Conservation (phyloP, 2,888 invertebrate genomes). For the Pseudococcus viburni region DNA sequence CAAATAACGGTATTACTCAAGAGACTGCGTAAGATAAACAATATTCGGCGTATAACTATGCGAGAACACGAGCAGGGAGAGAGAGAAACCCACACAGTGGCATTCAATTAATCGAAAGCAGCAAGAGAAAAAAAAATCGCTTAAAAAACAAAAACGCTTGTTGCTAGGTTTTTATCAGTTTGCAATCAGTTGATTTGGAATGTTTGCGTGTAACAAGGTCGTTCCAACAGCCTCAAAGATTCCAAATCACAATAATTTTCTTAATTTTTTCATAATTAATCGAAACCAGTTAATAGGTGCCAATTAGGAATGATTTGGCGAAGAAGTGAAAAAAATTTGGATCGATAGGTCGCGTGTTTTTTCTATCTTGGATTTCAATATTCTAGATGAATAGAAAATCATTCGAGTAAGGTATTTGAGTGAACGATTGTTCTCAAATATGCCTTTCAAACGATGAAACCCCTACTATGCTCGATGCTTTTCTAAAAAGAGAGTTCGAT, state of each 20-base stretch:
- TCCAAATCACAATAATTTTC: not conserved
- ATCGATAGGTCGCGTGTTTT: not conserved
- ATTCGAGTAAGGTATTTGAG: not conserved
- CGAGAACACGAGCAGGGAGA: not conserved
- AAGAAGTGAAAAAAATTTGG: not conserved
- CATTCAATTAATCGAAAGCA: constrained; percentile 43
- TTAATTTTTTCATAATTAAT: not conserved
- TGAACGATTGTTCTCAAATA: constrained; percentile 28
- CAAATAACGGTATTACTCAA: constrained; percentile 50
- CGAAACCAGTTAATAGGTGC: not conserved
- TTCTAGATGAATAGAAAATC: not conserved
- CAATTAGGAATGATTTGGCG: not conserved
- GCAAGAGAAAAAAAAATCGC: not conserved
- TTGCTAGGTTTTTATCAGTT: constrained; percentile 36
- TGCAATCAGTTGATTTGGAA: not conserved
- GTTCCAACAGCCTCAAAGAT: not conserved
- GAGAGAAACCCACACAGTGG: not conserved
- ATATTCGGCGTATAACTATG: not conserved
- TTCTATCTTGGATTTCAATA: not conserved
- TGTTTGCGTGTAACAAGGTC: constrained; percentile 27
- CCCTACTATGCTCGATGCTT: not conserved
- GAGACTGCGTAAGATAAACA: constrained; percentile 50
- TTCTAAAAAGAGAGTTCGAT: constrained; percentile 38
- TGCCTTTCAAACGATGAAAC: constrained; percentile 13
- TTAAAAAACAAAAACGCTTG: not conserved